Evolutionary conservation across 1,140 invertebrate species (phyloP), one percentile per base, ranked within the genome.

Genomic region (Bombus difficillimus): DNA sequence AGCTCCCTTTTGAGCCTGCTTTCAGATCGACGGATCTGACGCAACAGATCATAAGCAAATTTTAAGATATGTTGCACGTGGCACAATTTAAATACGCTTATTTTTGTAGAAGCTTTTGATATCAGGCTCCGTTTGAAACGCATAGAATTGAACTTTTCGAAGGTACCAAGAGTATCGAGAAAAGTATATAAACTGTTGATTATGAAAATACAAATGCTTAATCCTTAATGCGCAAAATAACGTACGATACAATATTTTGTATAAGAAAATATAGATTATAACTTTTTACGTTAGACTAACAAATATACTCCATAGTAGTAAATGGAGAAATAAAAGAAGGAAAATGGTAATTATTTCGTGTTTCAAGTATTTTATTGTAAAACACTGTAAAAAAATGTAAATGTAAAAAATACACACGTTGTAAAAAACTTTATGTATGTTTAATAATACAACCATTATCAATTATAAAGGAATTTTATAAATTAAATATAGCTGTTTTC

Each of bases 401-500:
- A 81, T 32, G 76, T 77, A 81, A 43, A 82, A 75, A 72, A 47
- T 47, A 57, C 25, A 47, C 73, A 28, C 28, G 32, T 28, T 57
- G 34, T 28, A 25, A 80, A 18, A 59, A 88, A 64, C 68, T 72
- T 41, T 62, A 32, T 13, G 10, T 32, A 76, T 34, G 15, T 83
- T 83, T 43, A 74, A 79, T 62, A 88, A 75, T 57, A 86, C 74
- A 59, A 82, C 37, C n/a, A 37, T 75, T 15, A 66, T 83, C 53
- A 28, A 73, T 81, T 64, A 81, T 80, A 64, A 76, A 59, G 34
- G 37, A 37, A n/a, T 78, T 72, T 41, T 75, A 64, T 62, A 71
- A 32, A 57, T 68, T 81, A 79, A 66, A 64, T 57, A 66, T 76
- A 88, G 77, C 73, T 71, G 41, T 92, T 92, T 75, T 92, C 92